Base-by-base conservation (phyloP, 2,113 vertebrate genomes). In the Oceanodroma tethys region DNA sequence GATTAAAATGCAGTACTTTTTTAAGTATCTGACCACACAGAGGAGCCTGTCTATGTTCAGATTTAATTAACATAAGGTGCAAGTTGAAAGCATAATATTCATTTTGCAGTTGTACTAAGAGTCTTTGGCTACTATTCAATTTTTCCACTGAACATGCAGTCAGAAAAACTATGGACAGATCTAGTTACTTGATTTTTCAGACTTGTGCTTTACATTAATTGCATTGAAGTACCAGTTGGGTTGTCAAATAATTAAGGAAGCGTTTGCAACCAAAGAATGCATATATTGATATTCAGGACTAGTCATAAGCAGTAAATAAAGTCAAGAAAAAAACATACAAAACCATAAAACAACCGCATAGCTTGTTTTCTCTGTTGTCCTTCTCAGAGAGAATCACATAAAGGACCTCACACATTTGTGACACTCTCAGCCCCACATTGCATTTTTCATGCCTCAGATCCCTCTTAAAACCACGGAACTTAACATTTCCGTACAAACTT, bases 361-460 rank as follows among this genome's bases (percentile, higher is more conserved):
- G 40, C 6, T 74, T 53, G 3, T 29, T 59, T 75, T 38, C 30
- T 34, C 36, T 32, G 6, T 1, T 13, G 14, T 13, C 2, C 6
- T 20, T 83, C 32, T 48, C 40, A 1, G 12, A 42, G 2, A 53
- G 3, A 10, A 48, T 8, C 27, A 62, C 0, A 0, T 10, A 32
- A 67, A 90, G 9, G 11, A 19, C 30, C 10, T 75, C 19, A 67
- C 8, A 55, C 13, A 47, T 27, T 9, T 27, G 2, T 27, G 36
- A 67, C 11, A 7, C 8, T 3, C 20, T 55, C 48, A 42, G 43
- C 6, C 50, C 8, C 9, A 43, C 4, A 3, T 2, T 18, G 7
- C 17, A 9, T 47, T 71, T 74, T n/a, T 26, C 11, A 42, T 3
- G 11, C 8, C 9, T 68, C 30, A 6, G 0, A 0, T 45, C 11